These are phyloP conservation scores for Oriolus oriolus DNA, from an alignment of 2,113 vertebrate species.

Conservation along the genomic window DNA sequence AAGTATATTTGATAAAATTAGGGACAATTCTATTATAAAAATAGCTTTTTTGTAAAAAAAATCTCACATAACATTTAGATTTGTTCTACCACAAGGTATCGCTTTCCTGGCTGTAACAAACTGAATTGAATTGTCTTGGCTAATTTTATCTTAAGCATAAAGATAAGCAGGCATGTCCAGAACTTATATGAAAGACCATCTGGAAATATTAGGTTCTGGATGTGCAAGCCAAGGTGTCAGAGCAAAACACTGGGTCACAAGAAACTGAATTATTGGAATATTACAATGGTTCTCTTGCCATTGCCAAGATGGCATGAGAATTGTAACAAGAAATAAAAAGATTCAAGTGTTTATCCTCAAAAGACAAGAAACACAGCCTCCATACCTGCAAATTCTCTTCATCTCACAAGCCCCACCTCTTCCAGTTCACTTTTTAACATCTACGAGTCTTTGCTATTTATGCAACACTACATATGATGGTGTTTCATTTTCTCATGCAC, in stretches of 20 bases:
- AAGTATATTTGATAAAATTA: background rate
- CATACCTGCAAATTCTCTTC: background rate
- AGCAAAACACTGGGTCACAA: background rate
- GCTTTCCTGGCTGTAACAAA: background rate
- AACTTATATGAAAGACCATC: background rate
- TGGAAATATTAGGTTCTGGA: background rate
- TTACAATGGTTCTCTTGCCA: background rate
- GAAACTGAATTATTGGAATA: background rate
- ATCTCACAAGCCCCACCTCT: background rate
- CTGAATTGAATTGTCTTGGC: background rate
- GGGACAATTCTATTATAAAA: background rate
- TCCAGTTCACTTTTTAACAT: background rate
- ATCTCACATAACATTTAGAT: background rate
- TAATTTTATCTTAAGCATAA: background rate
- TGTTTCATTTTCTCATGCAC: background rate
- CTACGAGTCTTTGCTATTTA: background rate
- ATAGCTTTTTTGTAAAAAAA: background rate
- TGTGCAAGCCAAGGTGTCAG: background rate
- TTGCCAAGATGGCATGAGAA: background rate
- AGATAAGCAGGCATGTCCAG: background rate
- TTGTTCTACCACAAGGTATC: background rate
- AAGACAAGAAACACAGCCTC: background rate
- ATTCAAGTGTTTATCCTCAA: background rate
- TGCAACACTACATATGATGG: fast-evolving
- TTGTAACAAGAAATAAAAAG: background rate